A percentile compares a stretch with the other conserved stretches of the same genome.
Evolutionary conservation across 2,888 invertebrate genomes (phyloP).

Genomic region (Epirrhoe alternata): DNA sequence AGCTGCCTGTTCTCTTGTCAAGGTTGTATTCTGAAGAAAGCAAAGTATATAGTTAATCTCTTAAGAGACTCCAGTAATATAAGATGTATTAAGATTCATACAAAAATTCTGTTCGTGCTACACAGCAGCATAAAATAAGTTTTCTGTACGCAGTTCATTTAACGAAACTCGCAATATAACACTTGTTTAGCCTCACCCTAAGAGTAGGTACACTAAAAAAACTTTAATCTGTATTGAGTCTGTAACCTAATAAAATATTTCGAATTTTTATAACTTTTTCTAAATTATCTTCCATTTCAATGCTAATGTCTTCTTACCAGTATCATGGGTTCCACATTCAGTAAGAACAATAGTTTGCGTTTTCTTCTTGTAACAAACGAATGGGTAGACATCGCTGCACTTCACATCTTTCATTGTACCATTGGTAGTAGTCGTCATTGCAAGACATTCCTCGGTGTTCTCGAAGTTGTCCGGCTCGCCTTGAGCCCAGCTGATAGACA

Average conservation of each 20-base stretch:
- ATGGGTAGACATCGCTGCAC: slow-evolving; percentile 36
- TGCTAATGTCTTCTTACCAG: slow-evolving; percentile 24
- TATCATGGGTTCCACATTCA: slow-evolving; percentile 42
- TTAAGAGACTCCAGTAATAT: background rate
- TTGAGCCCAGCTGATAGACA: slow-evolving; percentile 24
- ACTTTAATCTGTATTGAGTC: too few relatives aligned
- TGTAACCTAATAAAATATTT: too few relatives aligned
- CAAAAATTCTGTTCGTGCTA: too few relatives aligned
- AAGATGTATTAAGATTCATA: too few relatives aligned
- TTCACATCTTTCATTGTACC: slow-evolving; percentile 29
- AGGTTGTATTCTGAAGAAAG: slow-evolving; percentile 27
- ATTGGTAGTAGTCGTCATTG: slow-evolving; percentile 19
- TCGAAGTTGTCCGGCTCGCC: slow-evolving; percentile 26
- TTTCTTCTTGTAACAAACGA: slow-evolving; percentile 39
- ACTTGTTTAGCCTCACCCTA: too few relatives aligned
- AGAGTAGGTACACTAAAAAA: too few relatives aligned
- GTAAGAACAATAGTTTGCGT: slow-evolving; percentile 5
- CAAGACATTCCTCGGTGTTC: slow-evolving; percentile 31
- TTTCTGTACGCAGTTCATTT: too few relatives aligned
- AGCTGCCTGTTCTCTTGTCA: slow-evolving; percentile 54
- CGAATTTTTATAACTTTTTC: too few relatives aligned
- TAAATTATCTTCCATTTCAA: background rate
- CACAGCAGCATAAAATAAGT: too few relatives aligned
- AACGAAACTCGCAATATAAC: too few relatives aligned
- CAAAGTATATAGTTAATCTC: background rate